phyloP scores from a whole-genome alignment of 1,140 invertebrate species.

The Trachymyrmex cornetzi region DNA sequence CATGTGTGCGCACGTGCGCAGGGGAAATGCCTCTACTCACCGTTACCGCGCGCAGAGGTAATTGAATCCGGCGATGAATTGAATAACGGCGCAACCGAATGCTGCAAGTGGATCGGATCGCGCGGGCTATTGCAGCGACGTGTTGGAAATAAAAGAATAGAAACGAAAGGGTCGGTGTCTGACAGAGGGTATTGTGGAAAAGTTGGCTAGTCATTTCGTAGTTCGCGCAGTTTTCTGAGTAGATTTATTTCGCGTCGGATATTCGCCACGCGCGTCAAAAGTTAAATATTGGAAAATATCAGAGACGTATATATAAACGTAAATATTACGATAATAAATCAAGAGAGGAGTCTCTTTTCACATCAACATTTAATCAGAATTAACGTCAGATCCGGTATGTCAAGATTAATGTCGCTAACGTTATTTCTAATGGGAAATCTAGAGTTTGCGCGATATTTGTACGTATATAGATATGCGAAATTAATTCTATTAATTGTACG shows the following conservation, averaged over 20 bases:
- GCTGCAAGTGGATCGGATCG: slow-evolving; percentile 63
- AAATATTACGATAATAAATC: slow-evolving; percentile 46
- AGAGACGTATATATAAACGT: not conserved
- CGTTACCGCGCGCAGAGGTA: slow-evolving; percentile 53
- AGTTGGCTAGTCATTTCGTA: slow-evolving; percentile 59
- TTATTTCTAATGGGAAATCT: not conserved
- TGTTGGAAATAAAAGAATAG: slow-evolving; percentile 58
- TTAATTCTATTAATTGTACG: slow-evolving; percentile 9
- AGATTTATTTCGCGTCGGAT: slow-evolving; percentile 41
- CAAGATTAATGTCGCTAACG: slow-evolving; percentile 15
- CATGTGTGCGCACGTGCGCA: not conserved
- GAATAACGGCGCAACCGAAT: slow-evolving; percentile 63
- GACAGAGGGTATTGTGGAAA: slow-evolving; percentile 52
- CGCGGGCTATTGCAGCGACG: slow-evolving; percentile 60
- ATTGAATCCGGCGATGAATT: slow-evolving; percentile 64
- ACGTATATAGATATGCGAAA: too few species aligned
- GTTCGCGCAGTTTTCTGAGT: slow-evolving; percentile 32
- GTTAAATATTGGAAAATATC: slow-evolving; percentile 36
- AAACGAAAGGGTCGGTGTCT: slow-evolving; percentile 44
- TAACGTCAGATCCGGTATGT: not conserved
- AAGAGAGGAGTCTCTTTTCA: slow-evolving; percentile 2
- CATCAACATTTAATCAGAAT: slow-evolving; percentile 27
- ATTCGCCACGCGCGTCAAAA: slow-evolving; percentile 14
- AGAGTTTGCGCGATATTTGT: not conserved
- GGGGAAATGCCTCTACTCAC: slow-evolving; percentile 60